A percentile compares a stretch with the other conserved stretches of the same genome.
Evolutionary conservation across 2,797 vertebrate genomes (phyloP).

Genomic region (Rhynchotus rufescens): DNA sequence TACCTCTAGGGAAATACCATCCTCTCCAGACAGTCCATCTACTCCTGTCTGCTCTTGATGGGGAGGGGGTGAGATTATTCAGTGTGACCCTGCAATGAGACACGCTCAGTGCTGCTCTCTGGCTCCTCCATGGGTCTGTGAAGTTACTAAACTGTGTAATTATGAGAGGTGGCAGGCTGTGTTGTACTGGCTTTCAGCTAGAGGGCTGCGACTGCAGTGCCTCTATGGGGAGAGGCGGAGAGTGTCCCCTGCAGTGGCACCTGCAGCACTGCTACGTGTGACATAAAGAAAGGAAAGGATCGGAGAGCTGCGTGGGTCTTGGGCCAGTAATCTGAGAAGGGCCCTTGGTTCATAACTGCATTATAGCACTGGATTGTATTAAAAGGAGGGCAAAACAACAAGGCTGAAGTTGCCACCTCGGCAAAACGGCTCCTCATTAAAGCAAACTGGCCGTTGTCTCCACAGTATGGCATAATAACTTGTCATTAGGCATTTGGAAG

Average conservation of each 20-base stretch:
- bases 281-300: background rate
- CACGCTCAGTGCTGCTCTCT: background rate
- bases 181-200: background rate
- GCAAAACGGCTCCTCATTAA: background rate
- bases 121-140: background rate
- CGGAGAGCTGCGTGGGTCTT: background rate
- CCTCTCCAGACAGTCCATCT: background rate
- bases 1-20: rapidly evolving
- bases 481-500: background rate
- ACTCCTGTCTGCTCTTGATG: background rate
- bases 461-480: background rate
- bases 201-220: background rate
- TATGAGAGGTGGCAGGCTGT: background rate
- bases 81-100: rapidly evolving
- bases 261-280: background rate
- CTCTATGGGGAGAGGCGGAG: rapidly evolving
- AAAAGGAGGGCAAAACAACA: background rate
- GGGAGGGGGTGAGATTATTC: background rate
- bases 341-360: background rate
- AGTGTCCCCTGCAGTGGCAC: background rate
- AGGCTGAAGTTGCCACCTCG: background rate
- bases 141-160: background rate
- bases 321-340: too few species aligned
- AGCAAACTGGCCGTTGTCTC: background rate
- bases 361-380: background rate